Evolutionary conservation across 2,797 vertebrate genomes (phyloP).

Genomic region (Netta rufina): DNA sequence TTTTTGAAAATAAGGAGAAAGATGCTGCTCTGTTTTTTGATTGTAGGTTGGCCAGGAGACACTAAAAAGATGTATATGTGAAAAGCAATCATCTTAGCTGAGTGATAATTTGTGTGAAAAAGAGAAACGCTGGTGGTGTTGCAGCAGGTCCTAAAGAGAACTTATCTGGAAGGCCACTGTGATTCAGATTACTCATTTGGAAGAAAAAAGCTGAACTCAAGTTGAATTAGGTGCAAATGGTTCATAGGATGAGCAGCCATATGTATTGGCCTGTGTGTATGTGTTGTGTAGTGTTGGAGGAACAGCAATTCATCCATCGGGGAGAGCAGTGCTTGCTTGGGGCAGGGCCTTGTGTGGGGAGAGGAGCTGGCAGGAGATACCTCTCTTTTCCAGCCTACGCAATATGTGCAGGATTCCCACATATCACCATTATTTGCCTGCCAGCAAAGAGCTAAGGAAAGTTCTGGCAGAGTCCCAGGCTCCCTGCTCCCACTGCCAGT

Average conservation of each 20-base stretch:
- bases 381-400: neutral
- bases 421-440: neutral
- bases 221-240: neutral
- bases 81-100: neutral
- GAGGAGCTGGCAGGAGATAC: neutral
- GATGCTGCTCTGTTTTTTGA: neutral
- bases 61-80: neutral
- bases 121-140: rapidly evolving
- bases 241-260: neutral
- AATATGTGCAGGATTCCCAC: neutral
- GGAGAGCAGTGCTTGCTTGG: neutral
- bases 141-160: neutral
- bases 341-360: neutral
- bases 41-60: neutral
- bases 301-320: neutral
- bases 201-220: neutral
- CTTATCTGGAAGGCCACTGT: neutral
- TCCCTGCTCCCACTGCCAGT: neutral
- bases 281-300: neutral
- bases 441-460: neutral
- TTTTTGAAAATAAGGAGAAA: neutral
- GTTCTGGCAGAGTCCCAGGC: neutral
- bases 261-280: neutral
- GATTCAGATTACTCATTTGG: neutral
- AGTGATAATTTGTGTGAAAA: neutral